Evolutionary conservation across 1,140 invertebrate genomes (phyloP), one percentile per base, ranked within the genome.

Genomic region (Camponotus floridanus): DNA sequence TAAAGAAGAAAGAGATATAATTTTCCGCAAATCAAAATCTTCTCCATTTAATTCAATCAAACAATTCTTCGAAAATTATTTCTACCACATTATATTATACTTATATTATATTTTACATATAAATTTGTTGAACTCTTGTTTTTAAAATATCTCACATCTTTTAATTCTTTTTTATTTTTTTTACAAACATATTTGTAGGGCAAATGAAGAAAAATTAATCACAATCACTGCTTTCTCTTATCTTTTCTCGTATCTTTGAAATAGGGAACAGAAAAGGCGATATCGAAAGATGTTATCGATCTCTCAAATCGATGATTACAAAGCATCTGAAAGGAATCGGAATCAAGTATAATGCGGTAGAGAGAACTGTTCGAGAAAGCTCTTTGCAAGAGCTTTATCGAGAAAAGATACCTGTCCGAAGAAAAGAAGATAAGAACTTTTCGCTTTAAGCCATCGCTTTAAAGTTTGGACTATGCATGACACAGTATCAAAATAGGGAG

Each of bases 231-330:
- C n/a, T 26, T 18, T 26, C 45, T 42, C 13, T 67, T 51, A 8
- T 79, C 39, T 42, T n/a, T 71, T 70, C 18, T n/a, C 15, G n/a
- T 74, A 80, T 51, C 33, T 61, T 64, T 18, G 57, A 48, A 61
- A 67, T 26, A 26, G 26, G 33, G 57, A 88, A 42, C 42, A 21
- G 39, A 1, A 51, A 51, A 51, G 15, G n/a, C 70, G 4, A 15
- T 57, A 45, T 74, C 48, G 42, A 61, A 65, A 51, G 6, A 8
- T 33, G 18, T 57, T 78, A 85, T 85, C 86, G 59, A 88, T 87
- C 73, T 33, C 31, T 71, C 33, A 21, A 55, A 87, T 88, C 61
- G 39, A 26, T 45, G 48, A 78, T 87, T 59, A 87, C 15, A 31
- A 68, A 45, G n/a, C 33, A 76, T 70, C 26, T 36, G 33, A 76